Evolutionary conservation across 2,113 vertebrate species (phyloP).

Genomic region (Entelurus aequoreus): DNA sequence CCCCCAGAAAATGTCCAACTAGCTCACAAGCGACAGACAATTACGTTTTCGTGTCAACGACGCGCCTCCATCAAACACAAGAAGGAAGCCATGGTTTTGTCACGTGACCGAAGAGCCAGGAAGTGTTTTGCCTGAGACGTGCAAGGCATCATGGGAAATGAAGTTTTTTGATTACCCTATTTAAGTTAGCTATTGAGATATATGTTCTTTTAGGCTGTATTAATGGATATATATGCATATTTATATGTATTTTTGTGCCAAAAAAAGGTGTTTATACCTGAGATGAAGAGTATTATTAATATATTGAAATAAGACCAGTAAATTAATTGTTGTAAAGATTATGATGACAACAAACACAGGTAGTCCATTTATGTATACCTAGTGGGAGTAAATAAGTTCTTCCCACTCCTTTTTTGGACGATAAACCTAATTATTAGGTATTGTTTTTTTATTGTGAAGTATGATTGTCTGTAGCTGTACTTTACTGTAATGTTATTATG

Average conservation of each 20-base stretch:
- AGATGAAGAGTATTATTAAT: too few species aligned
- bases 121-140: neutral
- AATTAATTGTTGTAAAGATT: too few species aligned
- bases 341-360: too few species aligned
- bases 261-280: too few species aligned
- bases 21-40: neutral
- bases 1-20: neutral
- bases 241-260: neutral
- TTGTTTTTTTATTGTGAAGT: too few species aligned
- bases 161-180: slow-evolving; percentile 18
- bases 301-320: too few species aligned
- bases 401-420: too few species aligned
- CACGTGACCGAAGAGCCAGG: slow-evolving; percentile 59
- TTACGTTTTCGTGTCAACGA: slow-evolving; percentile 41
- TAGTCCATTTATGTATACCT: too few species aligned
- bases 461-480: too few species aligned
- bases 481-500: too few species aligned
- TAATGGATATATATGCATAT: neutral
- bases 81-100: slow-evolving; percentile 62
- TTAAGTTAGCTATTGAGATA: neutral
- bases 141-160: slow-evolving; percentile 46
- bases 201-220: neutral
- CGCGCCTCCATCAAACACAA: slow-evolving; percentile 42
- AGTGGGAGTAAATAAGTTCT: too few species aligned
- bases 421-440: too few species aligned